A percentile compares a stretch with the other conserved stretches of the same genome.
phyloP scores from a whole-genome alignment of 2,113 vertebrate genomes.

The Vulpes vulpes region DNA sequence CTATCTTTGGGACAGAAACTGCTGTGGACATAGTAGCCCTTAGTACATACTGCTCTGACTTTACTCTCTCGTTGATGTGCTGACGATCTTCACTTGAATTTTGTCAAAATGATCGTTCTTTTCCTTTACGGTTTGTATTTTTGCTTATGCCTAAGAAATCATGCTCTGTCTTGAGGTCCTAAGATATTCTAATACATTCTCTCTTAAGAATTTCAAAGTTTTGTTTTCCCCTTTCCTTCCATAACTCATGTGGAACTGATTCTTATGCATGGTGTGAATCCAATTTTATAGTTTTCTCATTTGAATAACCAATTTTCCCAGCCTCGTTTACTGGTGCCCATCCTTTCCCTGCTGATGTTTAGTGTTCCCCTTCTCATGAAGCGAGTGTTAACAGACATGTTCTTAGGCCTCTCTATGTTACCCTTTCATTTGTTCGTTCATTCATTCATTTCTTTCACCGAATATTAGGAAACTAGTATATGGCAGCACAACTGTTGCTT shows the following conservation, averaged over 20 bases:
- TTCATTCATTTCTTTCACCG: not conserved
- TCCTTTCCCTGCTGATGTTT: not conserved
- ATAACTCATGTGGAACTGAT: slow-evolving; percentile 21
- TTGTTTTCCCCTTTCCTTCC: slow-evolving; percentile 13
- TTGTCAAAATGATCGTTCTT: slow-evolving; percentile 12
- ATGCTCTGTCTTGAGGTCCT: not conserved
- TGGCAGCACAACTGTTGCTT: not conserved
- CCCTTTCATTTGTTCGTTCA: not conserved
- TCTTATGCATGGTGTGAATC: not conserved
- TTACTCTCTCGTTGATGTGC: not conserved
- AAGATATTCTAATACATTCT: not conserved
- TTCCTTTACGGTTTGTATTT: not conserved
- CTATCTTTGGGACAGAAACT: not conserved
- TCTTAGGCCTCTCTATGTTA: not conserved
- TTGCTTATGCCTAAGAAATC: not conserved
- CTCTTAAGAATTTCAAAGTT: slow-evolving; percentile 17
- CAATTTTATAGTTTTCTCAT: slow-evolving; percentile 12
- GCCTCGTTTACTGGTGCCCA: not conserved
- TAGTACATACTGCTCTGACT: not conserved
- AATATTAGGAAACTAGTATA: not conserved
- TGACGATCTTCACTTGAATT: not conserved
- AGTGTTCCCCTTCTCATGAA: not conserved
- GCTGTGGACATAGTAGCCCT: not conserved
- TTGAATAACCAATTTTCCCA: not conserved
- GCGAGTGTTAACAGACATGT: not conserved